These are phyloP conservation scores for Holothuria scabra DNA, from an alignment of 53 echinoderm and acorn worm species.

Conservation along the genomic window DNA sequence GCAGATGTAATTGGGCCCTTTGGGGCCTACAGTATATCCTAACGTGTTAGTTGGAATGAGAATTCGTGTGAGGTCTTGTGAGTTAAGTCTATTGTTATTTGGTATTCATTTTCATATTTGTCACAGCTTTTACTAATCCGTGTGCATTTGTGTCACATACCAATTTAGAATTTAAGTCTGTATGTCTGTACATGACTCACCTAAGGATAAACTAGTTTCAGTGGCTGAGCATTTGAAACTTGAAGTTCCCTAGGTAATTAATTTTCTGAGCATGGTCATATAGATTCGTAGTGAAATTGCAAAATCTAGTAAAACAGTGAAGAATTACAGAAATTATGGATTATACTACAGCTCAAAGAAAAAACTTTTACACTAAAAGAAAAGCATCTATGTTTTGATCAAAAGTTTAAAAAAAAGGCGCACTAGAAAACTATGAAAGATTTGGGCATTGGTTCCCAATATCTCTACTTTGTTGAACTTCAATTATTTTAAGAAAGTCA, in stretches of 20 bases:
- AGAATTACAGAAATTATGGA: no score
- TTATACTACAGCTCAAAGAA: no score
- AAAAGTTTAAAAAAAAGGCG: slow-evolving; percentile 45
- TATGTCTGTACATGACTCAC: background rate
- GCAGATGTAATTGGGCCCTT: slow-evolving; percentile 4
- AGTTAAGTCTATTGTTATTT: background rate
- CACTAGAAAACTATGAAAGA: no score
- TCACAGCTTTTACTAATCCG: background rate
- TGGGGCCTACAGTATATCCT: background rate
- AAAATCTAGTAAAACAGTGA: no score
- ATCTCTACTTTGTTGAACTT: slow-evolving; percentile 43
- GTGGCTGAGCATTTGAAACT: slow-evolving; percentile 11
- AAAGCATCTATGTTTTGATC: slow-evolving; percentile 19
- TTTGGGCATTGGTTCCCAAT: background rate
- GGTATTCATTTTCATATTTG: background rate
- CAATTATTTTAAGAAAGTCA: no score
- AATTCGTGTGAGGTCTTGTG: background rate
- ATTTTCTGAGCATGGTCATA: no score
- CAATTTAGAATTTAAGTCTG: background rate
- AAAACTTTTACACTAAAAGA: background rate
- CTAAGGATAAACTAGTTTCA: background rate
- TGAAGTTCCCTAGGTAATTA: no score
- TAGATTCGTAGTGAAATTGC: no score
- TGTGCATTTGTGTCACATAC: slow-evolving; percentile 2
- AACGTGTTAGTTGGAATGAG: background rate